Base-by-base conservation (phyloP, 2,888 invertebrate genomes). In the Drosophila parthenogenetica region DNA sequence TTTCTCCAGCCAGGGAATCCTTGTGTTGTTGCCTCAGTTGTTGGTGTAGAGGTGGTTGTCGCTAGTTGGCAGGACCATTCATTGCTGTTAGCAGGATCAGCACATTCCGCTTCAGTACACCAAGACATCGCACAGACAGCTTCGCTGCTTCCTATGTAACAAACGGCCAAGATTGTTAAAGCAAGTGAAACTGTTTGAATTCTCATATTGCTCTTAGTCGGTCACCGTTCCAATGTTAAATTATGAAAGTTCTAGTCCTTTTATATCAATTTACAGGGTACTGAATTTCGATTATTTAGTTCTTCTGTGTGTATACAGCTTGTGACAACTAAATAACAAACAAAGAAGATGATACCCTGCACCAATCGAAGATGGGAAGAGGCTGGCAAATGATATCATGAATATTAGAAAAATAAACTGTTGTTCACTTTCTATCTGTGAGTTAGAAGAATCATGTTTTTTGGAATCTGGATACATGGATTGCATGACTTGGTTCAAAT, bases 191-290 rank as follows among this genome's bases (percentile, higher is more conserved):
- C 37, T 5, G 40, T 22, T 10, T 50, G 49, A 11, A 43, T 50
- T 43, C 42, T 29, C 59, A 59, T 59, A 3, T 39, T 48, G 57
- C n/a, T 16, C 11, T 17, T 17, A 54, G 42, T 51, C 5, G 25
- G 35, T 5, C 5, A 29, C 29, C 2, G 5, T 8, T 29, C 29
- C 2, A 51, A 16, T 40, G 13, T 14, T 37, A 40, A n/a, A n/a
- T 51, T 39, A 2, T 19, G 22, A 25, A n/a, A 32, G 8, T n/a
- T 45, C 8, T 1, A 39, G 25, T 25, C 13, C 25, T 37, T 58
- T 48, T 58, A 58, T 58, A 59, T 29, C 43, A 48, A 29, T 29
- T 49, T 19, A 8, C 5, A 29, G 10, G 17, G 17, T 2, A n/a
- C 32, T n/a, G 32, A 17, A 29, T 29, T 8, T 8, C 29, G 29